Percentiles rank a stretch among this genome's conserved stretches.
These are phyloP conservation scores for Tetraneura akinire DNA, from an alignment of 1,140 invertebrate species.

Conservation along the genomic window DNA sequence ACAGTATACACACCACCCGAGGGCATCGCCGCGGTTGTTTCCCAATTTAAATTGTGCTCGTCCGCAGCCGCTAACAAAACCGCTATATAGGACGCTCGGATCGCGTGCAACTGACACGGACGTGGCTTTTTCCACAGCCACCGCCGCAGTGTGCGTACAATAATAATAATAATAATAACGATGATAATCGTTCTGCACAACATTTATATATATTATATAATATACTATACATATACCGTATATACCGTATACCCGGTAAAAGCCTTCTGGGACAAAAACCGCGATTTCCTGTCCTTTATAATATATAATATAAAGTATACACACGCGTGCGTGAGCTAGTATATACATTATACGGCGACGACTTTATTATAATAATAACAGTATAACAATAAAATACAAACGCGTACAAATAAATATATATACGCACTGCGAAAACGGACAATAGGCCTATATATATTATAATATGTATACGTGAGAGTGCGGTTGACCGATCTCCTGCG, in stretches of 20 bases:
- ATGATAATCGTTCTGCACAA: background rate
- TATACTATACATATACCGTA: background rate
- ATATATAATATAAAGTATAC: background rate
- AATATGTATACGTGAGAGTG: background rate
- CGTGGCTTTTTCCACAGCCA: conserved; percentile 20
- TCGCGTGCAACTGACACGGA: conserved; percentile 44
- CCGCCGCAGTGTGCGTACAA: background rate
- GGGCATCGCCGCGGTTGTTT: conserved; percentile 32
- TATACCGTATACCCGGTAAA: conserved; percentile 4
- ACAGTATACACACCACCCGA: background rate
- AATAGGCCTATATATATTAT: background rate
- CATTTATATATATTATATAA: background rate
- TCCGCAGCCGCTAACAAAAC: background rate
- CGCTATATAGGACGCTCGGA: background rate
- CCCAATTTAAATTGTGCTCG: conserved; percentile 44
- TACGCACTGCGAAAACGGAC: conserved; percentile 3
- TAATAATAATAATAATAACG: background rate
- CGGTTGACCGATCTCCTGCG: conserved; percentile 32
- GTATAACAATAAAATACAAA: conserved; percentile 12
- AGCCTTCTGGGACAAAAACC: conserved; percentile 37
- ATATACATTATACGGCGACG: background rate
- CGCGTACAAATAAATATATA: too few species aligned
- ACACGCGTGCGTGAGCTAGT: background rate
- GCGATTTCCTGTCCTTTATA: conserved; percentile 37
- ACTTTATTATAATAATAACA: background rate